A percentile compares a stretch with the other conserved stretches of the same genome.
Conservation (phyloP, 2,113 vertebrate genomes). For the Petrocephalus zakoni region DNA sequence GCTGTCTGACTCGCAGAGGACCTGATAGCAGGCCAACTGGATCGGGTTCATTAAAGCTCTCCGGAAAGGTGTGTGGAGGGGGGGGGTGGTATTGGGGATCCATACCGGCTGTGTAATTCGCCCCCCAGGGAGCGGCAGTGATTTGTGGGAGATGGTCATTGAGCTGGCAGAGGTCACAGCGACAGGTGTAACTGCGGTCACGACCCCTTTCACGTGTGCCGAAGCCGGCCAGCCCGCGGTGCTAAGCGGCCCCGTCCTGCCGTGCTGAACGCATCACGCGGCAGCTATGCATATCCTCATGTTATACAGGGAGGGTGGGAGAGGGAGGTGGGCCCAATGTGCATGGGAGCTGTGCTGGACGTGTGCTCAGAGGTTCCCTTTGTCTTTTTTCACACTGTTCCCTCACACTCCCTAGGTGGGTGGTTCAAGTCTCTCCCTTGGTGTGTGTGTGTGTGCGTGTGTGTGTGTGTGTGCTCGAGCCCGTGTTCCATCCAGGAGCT, state of each 20-base stretch:
- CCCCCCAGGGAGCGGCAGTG: conserved; percentile 26
- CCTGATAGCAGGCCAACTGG: conserved; percentile 49
- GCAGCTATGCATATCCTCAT: not conserved
- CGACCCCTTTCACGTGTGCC: not conserved
- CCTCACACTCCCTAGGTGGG: too few species aligned
- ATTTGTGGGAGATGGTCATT: conserved; percentile 46
- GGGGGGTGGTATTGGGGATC: conserved; percentile 38
- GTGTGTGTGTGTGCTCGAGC: not conserved
- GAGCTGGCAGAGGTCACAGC: conserved; percentile 44
- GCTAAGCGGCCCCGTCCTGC: not conserved
- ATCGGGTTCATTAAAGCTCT: conserved; percentile 50
- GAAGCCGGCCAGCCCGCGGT: not conserved
- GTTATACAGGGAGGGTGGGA: not conserved
- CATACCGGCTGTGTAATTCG: conserved; percentile 45
- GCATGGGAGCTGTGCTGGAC: not conserved
- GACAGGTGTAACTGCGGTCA: conserved; percentile 39
- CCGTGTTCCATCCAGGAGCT: not conserved
- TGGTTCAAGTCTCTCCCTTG: not conserved
- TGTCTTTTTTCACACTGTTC: too few species aligned
- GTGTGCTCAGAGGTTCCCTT: too few species aligned
- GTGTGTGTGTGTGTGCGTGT: not conserved
- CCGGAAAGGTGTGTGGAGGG: conserved; percentile 19
- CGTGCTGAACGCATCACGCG: not conserved
- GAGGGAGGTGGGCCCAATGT: not conserved
- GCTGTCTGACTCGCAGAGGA: conserved; percentile 41